A percentile compares a stretch with the other conserved stretches of the same genome.
phyloP scores from a whole-genome alignment of 2,113 vertebrate genomes.

The Odocoileus virginianus region DNA sequence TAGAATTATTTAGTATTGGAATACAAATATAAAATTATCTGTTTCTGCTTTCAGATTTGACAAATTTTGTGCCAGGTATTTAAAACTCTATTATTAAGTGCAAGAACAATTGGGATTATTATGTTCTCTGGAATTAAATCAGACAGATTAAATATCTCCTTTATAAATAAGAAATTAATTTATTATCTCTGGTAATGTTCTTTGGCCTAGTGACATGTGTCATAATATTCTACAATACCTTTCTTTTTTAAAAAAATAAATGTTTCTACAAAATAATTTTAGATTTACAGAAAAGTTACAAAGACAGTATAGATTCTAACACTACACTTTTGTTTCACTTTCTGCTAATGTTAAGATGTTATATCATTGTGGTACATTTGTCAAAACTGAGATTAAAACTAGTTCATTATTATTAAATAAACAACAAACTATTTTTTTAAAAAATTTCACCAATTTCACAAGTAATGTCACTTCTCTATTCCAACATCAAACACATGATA shows the following conservation, averaged over 20 bases:
- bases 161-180: neutral
- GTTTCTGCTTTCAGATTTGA: neutral
- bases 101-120: neutral
- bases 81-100: neutral
- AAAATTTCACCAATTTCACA: neutral
- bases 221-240: neutral
- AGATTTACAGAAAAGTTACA: neutral
- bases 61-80: neutral
- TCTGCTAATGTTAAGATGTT: neutral
- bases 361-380: neutral
- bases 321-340: neutral
- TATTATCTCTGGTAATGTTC: neutral
- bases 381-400: neutral
- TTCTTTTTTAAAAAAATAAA: neutral
- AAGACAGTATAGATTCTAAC: neutral
- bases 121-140: neutral
- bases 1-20: neutral
- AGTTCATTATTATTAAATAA: neutral
- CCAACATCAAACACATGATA: neutral
- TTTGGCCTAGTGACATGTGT: neutral
- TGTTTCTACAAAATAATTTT: neutral
- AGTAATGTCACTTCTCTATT: neutral
- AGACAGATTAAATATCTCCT: neutral
- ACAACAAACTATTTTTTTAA: neutral
- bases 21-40: neutral